These are phyloP conservation scores for Noctua janthina DNA, from an alignment of 2,888 invertebrate species.

Conservation along the genomic window DNA sequence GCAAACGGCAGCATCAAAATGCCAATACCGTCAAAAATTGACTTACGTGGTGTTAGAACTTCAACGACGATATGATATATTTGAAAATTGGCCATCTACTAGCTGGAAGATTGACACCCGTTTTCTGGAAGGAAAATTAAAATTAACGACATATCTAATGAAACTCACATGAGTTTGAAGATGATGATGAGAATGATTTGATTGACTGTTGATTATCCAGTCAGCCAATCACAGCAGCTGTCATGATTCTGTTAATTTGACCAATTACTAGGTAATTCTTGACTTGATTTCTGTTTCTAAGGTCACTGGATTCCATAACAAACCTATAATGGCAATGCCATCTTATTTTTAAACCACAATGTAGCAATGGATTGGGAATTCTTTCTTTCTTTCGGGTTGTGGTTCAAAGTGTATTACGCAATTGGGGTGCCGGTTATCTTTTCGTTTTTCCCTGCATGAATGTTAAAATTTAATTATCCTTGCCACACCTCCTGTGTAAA, in stretches of 20 bases:
- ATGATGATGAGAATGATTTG: background rate
- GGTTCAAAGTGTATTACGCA: background rate
- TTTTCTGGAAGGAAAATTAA: background rate
- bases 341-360: background rate
- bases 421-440: background rate
- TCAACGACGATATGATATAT: too few species aligned
- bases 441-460: background rate
- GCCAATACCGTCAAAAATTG: too few species aligned
- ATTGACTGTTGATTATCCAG: background rate
- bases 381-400: background rate
- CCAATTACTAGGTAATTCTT: background rate
- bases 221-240: background rate
- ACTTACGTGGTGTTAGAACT: too few species aligned
- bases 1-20: too few species aligned
- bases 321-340: background rate
- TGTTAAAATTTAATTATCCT: conserved; percentile 9
- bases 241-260: background rate
- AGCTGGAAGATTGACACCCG: background rate
- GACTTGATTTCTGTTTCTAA: background rate
- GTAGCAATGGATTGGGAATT: too few species aligned
- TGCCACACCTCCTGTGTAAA: background rate
- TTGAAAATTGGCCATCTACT: background rate
- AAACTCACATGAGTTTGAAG: background rate
- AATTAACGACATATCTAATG: background rate
- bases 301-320: background rate